Evolutionary conservation across 2,888 invertebrate species (phyloP).

Genomic region (Eupithecia pulchellata): DNA sequence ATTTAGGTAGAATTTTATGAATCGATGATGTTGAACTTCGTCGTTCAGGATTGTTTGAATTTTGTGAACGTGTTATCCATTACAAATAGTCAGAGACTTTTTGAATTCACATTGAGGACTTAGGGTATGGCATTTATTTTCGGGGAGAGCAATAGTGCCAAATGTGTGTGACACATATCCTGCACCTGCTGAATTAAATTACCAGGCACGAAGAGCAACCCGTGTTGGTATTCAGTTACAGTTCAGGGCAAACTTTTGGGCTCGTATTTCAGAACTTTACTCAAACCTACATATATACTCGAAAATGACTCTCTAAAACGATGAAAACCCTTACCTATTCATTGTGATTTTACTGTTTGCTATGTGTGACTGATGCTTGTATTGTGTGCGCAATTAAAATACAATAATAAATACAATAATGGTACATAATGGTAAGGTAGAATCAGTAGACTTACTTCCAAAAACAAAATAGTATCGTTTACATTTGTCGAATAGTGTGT

Average conservation of each 20-base stretch:
- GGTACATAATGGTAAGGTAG: no score
- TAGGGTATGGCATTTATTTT: conserved; percentile 4
- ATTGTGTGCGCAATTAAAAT: no score
- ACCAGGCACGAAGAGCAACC: conserved; percentile 12
- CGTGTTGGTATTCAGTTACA: conserved; percentile 13
- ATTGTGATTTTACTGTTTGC: background rate
- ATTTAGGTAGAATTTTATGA: background rate
- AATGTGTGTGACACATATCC: conserved; percentile 10
- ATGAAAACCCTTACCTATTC: background rate
- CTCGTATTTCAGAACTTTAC: conserved; percentile 4
- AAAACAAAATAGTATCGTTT: background rate
- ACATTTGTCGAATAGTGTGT: background rate
- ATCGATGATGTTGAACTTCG: background rate
- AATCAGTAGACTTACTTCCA: background rate
- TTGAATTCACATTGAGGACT: background rate
- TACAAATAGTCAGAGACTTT: background rate
- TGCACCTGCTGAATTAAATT: conserved; percentile 21
- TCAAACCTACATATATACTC: conserved; percentile 1
- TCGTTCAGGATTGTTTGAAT: background rate
- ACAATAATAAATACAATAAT: no score
- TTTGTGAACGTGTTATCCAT: background rate
- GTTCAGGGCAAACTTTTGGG: conserved; percentile 12
- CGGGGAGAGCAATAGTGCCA: background rate
- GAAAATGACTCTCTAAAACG: background rate
- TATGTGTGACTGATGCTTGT: no score